Evolutionary conservation across 2,888 invertebrate species (phyloP).

Genomic region (Liposcelis brunnea): DNA sequence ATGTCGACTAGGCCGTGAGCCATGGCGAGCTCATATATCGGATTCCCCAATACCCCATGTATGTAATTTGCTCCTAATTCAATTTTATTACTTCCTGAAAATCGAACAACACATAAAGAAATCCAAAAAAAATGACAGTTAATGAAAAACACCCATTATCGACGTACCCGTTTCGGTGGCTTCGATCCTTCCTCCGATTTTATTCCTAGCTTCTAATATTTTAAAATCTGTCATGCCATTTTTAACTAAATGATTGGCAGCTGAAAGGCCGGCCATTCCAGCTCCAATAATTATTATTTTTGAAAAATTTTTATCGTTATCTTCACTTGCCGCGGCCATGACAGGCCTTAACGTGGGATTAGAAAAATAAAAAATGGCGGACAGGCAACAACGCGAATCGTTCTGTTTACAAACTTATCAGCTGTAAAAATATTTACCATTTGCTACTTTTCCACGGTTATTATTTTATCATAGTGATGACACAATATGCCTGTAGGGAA

Average conservation of each 20-base stretch:
- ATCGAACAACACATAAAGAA: constrained; percentile 3
- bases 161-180: constrained; percentile 47
- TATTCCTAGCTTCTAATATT: constrained; percentile 62
- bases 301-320: constrained; percentile 27
- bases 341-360: background rate
- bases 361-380: no score
- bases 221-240: constrained; percentile 63
- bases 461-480: background rate
- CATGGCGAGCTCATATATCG: constrained; percentile 73
- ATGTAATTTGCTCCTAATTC: constrained; percentile 90
- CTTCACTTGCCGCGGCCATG: constrained; percentile 24
- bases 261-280: constrained; percentile 71
- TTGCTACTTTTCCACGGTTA: no score
- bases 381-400: no score
- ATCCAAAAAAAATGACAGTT: background rate
- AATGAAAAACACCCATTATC: background rate
- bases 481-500: constrained; percentile 1
- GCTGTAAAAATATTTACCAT: no score
- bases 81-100: constrained; percentile 32
- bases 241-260: constrained; percentile 64
- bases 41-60: constrained; percentile 78
- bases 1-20: constrained; percentile 70
- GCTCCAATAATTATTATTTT: constrained; percentile 71
- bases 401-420: no score
- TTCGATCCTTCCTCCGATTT: constrained; percentile 67